Conservation (phyloP, 2,113 vertebrate species). For the Beaufortia kweichowensis region DNA sequence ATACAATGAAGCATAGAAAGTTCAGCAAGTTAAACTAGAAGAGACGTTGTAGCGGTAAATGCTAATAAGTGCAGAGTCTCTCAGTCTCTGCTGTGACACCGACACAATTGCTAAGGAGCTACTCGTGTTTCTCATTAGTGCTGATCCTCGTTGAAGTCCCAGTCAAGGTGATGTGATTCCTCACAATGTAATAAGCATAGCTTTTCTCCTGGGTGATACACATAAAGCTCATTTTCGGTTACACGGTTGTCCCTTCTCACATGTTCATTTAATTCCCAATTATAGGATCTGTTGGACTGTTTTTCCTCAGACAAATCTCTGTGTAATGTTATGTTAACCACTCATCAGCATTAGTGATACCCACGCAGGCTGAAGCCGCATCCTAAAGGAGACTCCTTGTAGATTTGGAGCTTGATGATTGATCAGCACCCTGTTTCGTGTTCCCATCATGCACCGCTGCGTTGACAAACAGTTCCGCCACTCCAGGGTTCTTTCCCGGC, state of each 20-base stretch:
- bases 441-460: not conserved
- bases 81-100: not conserved
- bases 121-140: slow-evolving; percentile 21
- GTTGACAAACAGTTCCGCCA: slow-evolving; percentile 34
- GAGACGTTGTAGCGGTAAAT: not conserved
- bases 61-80: not conserved
- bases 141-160: slow-evolving; percentile 8
- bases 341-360: not conserved
- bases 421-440: slow-evolving; percentile 39
- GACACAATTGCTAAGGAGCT: slow-evolving; percentile 9
- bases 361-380: not conserved
- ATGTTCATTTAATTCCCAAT: slow-evolving; percentile 29
- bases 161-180: not conserved
- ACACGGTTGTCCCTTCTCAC: not conserved
- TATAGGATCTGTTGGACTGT: not conserved
- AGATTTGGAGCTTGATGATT: slow-evolving; percentile 38
- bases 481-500: slow-evolving; percentile 9
- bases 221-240: not conserved
- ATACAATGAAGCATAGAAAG: not conserved
- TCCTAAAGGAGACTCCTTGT: slow-evolving; percentile 7
- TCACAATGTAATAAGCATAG: slow-evolving; percentile 16
- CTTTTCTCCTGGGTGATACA: slow-evolving; percentile 3
- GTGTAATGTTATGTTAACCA: not conserved
- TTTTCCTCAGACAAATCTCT: not conserved
- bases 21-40: not conserved